phyloP scores from a whole-genome alignment of 2,797 vertebrate species.

The Hydrocynus forskahlii region DNA sequence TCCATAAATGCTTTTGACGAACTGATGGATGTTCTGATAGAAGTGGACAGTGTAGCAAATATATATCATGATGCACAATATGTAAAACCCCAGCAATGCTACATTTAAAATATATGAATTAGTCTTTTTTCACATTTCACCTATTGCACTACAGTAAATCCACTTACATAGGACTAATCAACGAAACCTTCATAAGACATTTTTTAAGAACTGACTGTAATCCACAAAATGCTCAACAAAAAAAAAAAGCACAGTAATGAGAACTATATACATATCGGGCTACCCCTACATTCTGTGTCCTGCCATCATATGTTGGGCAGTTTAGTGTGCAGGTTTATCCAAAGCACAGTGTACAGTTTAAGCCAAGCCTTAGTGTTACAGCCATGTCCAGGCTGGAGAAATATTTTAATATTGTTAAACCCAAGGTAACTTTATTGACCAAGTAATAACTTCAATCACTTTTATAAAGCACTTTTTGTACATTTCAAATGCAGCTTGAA shows the following conservation, averaged over 20 bases:
- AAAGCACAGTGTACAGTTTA: background rate
- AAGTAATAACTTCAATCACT: background rate
- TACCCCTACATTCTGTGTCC: background rate
- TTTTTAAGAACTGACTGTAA: no score
- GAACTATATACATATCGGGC: no score
- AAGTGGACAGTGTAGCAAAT: background rate
- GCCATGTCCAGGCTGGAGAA: background rate
- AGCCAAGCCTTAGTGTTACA: background rate
- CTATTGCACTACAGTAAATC: no score
- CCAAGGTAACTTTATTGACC: background rate
- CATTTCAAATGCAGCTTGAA: background rate
- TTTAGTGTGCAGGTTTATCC: background rate
- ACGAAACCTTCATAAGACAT: no score
- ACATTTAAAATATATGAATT: no score
- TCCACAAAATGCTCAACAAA: no score
- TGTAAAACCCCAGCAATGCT: no score
- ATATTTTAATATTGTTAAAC: background rate
- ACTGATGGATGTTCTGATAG: background rate
- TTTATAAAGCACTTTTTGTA: constrained; percentile 15
- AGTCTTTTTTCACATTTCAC: no score
- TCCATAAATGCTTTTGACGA: background rate
- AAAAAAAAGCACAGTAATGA: no score
- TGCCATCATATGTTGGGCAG: background rate
- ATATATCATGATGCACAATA: no score
- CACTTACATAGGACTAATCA: no score